Conservation (phyloP, 2,888 invertebrate species). For the Alsophila aescularia region DNA sequence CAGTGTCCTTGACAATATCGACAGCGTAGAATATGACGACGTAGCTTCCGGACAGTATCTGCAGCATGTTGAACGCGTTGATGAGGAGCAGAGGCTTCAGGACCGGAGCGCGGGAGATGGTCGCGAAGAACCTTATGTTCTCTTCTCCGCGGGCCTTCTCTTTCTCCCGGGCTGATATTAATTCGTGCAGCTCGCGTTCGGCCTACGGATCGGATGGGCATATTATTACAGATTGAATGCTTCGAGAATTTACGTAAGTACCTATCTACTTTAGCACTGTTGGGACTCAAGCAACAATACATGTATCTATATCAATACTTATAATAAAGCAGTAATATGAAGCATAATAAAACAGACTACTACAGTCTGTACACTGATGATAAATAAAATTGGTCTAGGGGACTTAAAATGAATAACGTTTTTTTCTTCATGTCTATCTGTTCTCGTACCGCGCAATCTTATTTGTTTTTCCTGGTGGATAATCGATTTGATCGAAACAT, state of each 20-base stretch:
- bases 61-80: constrained; percentile 89
- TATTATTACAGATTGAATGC: not conserved
- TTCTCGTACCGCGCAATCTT: too few relatives aligned
- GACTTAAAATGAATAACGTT: too few relatives aligned
- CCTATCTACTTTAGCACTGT: too few relatives aligned
- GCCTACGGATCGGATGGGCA: constrained; percentile 75
- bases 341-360: too few relatives aligned
- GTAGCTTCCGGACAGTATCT: constrained; percentile 90
- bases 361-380: too few relatives aligned
- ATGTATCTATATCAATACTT: too few relatives aligned
- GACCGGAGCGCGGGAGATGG: constrained; percentile 84
- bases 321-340: too few relatives aligned
- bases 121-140: constrained; percentile 78
- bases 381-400: too few relatives aligned
- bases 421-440: too few relatives aligned
- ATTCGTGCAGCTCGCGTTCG: constrained; percentile 85
- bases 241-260: not conserved
- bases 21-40: constrained; percentile 92
- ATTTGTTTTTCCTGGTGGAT: too few relatives aligned
- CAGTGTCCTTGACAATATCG: constrained; percentile 87
- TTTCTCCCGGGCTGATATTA: constrained; percentile 84
- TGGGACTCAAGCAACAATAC: too few relatives aligned
- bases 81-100: constrained; percentile 90
- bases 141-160: constrained; percentile 81
- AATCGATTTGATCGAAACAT: too few relatives aligned